Conservation (phyloP, 1,140 invertebrate species). For the Scylla paramamosain region DNA sequence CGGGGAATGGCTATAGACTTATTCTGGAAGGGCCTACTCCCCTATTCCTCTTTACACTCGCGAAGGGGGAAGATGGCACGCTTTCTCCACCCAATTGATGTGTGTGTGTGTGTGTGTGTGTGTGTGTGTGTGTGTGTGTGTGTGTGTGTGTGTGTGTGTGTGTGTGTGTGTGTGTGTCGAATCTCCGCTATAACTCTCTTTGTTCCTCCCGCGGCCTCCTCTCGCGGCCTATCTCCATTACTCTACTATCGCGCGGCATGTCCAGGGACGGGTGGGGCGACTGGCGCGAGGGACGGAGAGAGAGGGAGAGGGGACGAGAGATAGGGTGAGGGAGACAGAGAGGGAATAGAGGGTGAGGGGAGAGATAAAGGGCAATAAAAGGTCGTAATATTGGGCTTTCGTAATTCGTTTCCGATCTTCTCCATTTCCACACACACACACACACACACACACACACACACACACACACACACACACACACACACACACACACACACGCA, state of each 20-base stretch:
- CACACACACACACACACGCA: too few relatives aligned
- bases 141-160: conserved; percentile 20
- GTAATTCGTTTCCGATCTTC: conserved; percentile 10
- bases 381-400: not conserved
- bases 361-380: conserved; percentile 13
- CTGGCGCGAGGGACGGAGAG: too few relatives aligned
- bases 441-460: too few relatives aligned
- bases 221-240: not conserved
- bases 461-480: too few relatives aligned
- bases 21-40: not conserved
- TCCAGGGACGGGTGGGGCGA: not conserved
- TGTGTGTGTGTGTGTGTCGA: conserved; percentile 10
- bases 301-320: too few relatives aligned
- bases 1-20: not conserved
- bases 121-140: conserved; percentile 20
- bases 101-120: conserved; percentile 19
- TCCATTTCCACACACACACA: too few relatives aligned
- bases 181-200: not conserved
- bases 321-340: not conserved
- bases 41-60: not conserved
- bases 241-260: not conserved
- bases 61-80: not conserved
- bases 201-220: not conserved
- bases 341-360: not conserved
- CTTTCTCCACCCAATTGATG: not conserved